A percentile compares a stretch with the other conserved stretches of the same genome.
phyloP scores from a whole-genome alignment of 2,113 vertebrate species.

The Oncorhynchus kisutch region DNA sequence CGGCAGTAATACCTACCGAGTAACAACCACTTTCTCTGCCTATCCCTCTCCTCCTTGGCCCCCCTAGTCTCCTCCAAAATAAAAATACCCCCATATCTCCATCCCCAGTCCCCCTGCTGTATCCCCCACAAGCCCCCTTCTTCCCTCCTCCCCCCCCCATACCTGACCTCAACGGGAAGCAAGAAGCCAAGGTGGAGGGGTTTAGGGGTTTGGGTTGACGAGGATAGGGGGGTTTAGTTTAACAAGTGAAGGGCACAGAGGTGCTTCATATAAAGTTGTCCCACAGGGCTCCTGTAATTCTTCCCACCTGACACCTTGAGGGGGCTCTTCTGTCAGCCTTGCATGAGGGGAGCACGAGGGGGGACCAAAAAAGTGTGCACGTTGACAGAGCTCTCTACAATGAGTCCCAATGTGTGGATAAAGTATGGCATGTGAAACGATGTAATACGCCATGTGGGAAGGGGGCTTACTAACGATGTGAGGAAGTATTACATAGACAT shows the following conservation, averaged over 20 bases:
- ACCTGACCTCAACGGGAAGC: constrained; percentile 55
- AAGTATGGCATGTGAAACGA: neutral
- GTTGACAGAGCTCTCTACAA: constrained; percentile 52
- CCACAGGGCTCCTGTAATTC: constrained; percentile 56
- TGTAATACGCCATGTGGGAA: neutral
- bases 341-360: neutral
- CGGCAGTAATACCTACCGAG: constrained; percentile 37
- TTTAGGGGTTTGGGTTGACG: neutral
- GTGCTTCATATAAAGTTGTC: constrained; percentile 68
- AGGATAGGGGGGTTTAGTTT: constrained; percentile 39
- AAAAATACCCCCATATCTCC: no score
- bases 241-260: constrained; percentile 57
- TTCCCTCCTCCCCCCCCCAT: neutral
- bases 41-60: no score
- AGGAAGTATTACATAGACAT: constrained; percentile 10
- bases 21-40: constrained; percentile 53
- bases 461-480: constrained; percentile 23
- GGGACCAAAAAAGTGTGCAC: constrained; percentile 39
- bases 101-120: no score
- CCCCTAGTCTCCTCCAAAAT: no score
- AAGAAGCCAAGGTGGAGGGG: constrained; percentile 39
- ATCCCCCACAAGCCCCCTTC: no score
- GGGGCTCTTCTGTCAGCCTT: constrained; percentile 39
- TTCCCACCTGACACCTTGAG: constrained; percentile 50
- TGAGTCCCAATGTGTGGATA: constrained; percentile 37